A percentile compares a stretch with the other conserved stretches of the same genome.
phyloP scores from a whole-genome alignment of 1,140 invertebrate species.

The Bactericera cockerelli region DNA sequence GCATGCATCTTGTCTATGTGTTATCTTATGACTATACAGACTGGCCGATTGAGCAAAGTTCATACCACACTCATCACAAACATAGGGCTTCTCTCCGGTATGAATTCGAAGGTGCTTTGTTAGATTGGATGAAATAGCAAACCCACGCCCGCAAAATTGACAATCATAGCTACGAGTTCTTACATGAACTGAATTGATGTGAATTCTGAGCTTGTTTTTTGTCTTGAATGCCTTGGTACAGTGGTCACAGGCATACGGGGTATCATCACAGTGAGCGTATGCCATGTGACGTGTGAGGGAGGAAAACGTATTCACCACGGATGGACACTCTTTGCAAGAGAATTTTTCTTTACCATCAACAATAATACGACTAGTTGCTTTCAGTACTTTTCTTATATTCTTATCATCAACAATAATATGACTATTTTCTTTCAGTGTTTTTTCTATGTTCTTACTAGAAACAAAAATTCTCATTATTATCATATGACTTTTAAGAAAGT shows the following conservation, averaged over 20 bases:
- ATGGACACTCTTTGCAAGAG: not conserved
- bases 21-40: constrained; percentile 8
- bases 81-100: constrained; percentile 28
- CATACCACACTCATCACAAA: constrained; percentile 28
- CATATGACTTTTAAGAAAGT: not conserved
- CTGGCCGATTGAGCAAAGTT: constrained; percentile 19
- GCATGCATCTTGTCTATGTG: not conserved
- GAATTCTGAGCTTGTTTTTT: constrained; percentile 28
- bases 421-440: not conserved
- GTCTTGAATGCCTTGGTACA: constrained; percentile 35
- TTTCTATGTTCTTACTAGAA: not conserved
- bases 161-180: constrained; percentile 28
- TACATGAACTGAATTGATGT: constrained; percentile 27
- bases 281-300: not conserved
- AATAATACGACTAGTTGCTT: not conserved
- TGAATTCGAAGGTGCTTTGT: constrained; percentile 27
- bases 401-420: not conserved
- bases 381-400: not conserved
- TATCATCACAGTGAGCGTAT: constrained; percentile 48
- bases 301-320: not conserved
- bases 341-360: constrained; percentile 1
- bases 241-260: constrained; percentile 47
- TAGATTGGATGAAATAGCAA: constrained; percentile 26
- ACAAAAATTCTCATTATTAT: not conserved
- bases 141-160: constrained; percentile 24